Evolutionary conservation across 2,888 invertebrate species (phyloP), one percentile per base, ranked within the genome.

Genomic region (Conops quadrifasciatus): DNA sequence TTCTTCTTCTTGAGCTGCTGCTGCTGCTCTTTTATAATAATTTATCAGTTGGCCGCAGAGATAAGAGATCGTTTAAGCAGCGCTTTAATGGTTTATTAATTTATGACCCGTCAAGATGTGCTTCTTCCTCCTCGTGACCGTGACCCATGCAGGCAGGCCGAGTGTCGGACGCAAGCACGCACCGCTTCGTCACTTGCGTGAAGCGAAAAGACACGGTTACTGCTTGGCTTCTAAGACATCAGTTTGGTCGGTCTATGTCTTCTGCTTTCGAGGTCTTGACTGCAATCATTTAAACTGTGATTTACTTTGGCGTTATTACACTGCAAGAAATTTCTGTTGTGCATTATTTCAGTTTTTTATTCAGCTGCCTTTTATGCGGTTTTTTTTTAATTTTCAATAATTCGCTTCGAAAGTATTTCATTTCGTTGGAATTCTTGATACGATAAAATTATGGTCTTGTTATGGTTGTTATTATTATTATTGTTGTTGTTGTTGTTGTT

Each of bases 41-140:
- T 84, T 84, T 84, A 84, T 84, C 85, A 84, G 84, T 84, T 83
- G 82, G 84, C 83, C 80, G 77, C 78, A 9, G 80, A 84, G 82
- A 83, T 83, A 81, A 84, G 83, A 84, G 84, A 85, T 85, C 84
- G 83, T 84, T 83, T 84, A 85, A 83, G 82, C 83, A 83, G 84
- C 83, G 83, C 83, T 85, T 85, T 85, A 85, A 85, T 85, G 85
- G 85, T 83, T 85, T 85, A 85, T 85, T 85, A 85, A 85, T 85
- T 85, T 85, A 85, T 85, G 84, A 83, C 83, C 84, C 83, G 84
- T 84, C 84, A 84, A 82, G 82, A 81, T 78, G 78, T 77, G 59
- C 60, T 24, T 60, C 45, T 64, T 66, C 62, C 36, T 65, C 45
- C 26, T 30, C 67, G 26, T 30, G n/a, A 26, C 7, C 51, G 24